Conservation (phyloP, 2,888 invertebrate genomes). For the Doris montereyensis region DNA sequence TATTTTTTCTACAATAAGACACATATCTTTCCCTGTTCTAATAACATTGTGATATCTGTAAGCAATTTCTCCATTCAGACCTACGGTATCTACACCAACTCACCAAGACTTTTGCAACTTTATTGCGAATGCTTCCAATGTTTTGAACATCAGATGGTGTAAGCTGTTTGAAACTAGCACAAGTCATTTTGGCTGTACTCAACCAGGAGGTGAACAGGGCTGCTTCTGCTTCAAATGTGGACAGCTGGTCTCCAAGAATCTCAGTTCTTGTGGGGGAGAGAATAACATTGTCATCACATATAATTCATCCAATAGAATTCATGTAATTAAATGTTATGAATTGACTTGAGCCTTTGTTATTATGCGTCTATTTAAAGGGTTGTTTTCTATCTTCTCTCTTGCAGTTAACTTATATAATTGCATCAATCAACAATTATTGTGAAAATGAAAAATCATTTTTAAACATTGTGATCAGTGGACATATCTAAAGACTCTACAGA, state of each 20-base stretch:
- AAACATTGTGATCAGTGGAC: too few relatives aligned
- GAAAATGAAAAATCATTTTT: too few relatives aligned
- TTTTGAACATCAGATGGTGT: conserved; percentile 60
- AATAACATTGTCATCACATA: too few relatives aligned
- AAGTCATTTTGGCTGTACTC: conserved; percentile 58
- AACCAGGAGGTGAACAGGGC: conserved; percentile 65
- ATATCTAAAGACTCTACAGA: too few relatives aligned
- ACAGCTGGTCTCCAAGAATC: conserved; percentile 63
- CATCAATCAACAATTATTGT: too few relatives aligned
- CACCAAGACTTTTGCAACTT: conserved; percentile 69
- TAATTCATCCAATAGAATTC: not conserved
- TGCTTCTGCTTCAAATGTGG: conserved; percentile 66
- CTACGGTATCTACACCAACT: conserved; percentile 42
- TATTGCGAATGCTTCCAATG: conserved; percentile 60
- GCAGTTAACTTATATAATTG: not conserved
- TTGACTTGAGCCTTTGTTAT: not conserved
- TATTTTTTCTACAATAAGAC: too few relatives aligned
- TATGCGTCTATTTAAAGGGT: not conserved
- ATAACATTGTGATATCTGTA: too few relatives aligned
- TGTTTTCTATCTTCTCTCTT: not conserved
- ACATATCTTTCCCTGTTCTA: too few relatives aligned
- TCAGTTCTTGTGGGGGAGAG: too few relatives aligned
- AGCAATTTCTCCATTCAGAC: too few relatives aligned
- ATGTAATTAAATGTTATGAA: too few relatives aligned
- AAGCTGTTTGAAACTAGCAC: conserved; percentile 59